These are phyloP conservation scores for Xestia sexstrigata DNA, from an alignment of 2,888 invertebrate genomes.

Conservation along the genomic window DNA sequence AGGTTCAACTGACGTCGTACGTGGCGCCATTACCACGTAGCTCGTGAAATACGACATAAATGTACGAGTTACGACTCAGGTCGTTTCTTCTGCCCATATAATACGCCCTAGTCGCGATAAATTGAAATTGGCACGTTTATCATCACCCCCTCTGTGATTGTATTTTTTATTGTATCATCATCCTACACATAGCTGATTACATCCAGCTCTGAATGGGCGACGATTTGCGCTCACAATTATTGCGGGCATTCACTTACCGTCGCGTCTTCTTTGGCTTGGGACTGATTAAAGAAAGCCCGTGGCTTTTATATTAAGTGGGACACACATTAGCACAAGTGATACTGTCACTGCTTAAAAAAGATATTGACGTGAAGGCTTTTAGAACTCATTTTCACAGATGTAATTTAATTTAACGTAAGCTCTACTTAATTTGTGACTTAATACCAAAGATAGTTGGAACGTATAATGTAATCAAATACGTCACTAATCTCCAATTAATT, in stretches of 20 bases:
- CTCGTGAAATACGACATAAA: constrained; percentile 85
- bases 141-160: constrained; percentile 81
- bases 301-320: constrained; percentile 3
- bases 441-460: constrained; percentile 26
- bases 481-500: constrained; percentile 63
- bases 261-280: constrained; percentile 3
- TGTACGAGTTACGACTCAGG: constrained; percentile 80
- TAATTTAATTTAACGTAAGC: constrained; percentile 19
- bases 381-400: background rate
- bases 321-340: background rate
- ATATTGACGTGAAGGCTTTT: constrained; percentile 10
- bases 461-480: constrained; percentile 34
- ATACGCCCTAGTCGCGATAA: constrained; percentile 81
- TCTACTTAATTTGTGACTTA: constrained; percentile 20
- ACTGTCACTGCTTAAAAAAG: background rate
- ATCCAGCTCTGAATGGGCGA: constrained; percentile 49
- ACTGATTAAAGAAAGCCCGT: constrained; percentile 30
- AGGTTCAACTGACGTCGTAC: constrained; percentile 75
- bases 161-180: constrained; percentile 78
- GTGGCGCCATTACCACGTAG: constrained; percentile 82
- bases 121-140: constrained; percentile 85
- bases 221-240: constrained; percentile 43
- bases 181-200: constrained; percentile 70
- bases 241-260: constrained; percentile 33
- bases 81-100: constrained; percentile 81